A percentile compares a stretch with the other conserved stretches of the same genome.
Conservation (phyloP, 1,140 invertebrate genomes). For the Drosophila sechellia region DNA sequence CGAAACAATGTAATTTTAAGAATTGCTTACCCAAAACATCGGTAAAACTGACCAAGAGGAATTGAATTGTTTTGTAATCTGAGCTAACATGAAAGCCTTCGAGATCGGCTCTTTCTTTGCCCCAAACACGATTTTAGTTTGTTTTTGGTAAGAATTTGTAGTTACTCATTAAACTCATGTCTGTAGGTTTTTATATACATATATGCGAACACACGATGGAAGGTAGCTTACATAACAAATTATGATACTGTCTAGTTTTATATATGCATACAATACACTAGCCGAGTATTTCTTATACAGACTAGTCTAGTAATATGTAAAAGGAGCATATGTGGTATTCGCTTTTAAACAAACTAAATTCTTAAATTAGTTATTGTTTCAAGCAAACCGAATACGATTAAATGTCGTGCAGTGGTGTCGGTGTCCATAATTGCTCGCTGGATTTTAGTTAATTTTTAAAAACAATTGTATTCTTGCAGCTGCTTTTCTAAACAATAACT, state of each 20-base stretch:
- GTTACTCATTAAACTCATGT: constrained; percentile 34
- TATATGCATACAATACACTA: constrained; percentile 45
- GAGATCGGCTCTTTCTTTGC: constrained; percentile 1
- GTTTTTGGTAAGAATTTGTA: constrained; percentile 18
- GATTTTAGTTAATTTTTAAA: constrained; percentile 15
- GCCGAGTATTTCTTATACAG: constrained; percentile 26
- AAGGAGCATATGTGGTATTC: constrained; percentile 63
- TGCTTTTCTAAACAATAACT: constrained; percentile 20
- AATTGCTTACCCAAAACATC: constrained; percentile 9
- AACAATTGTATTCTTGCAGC: constrained; percentile 5
- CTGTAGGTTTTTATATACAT: constrained; percentile 57
- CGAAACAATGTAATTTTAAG: constrained; percentile 44
- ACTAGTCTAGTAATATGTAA: constrained; percentile 35
- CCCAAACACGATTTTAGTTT: constrained; percentile 15
- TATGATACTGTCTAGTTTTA: constrained; percentile 58
- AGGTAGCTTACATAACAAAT: constrained; percentile 35
- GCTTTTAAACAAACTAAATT: constrained; percentile 69
- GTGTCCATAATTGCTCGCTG: constrained; percentile 61
- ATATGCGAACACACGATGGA: constrained; percentile 27
- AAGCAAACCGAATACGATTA: constrained; percentile 15
- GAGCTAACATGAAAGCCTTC: constrained; percentile 5
- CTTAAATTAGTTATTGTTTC: constrained; percentile 49
- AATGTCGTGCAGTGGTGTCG: constrained; percentile 47
- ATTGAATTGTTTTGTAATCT: constrained; percentile 48
- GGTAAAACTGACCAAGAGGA: constrained; percentile 33